Evolutionary conservation across 37 sponge, comb jelly and placozoan species (phyloP).

Genomic region (Beroe ovata): DNA sequence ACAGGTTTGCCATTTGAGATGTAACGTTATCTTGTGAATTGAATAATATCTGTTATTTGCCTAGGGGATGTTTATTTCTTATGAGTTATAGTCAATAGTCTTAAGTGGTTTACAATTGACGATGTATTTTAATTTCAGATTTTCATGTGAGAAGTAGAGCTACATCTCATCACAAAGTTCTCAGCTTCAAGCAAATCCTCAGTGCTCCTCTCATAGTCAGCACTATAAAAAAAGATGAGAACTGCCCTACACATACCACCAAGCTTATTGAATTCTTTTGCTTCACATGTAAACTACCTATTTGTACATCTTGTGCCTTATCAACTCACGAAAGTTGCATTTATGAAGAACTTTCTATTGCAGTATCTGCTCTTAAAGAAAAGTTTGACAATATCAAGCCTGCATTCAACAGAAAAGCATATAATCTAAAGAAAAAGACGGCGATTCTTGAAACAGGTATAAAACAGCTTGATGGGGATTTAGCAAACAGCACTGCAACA

Average conservation of each 20-base stretch:
- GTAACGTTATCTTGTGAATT: too few relatives aligned
- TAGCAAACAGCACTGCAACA: constrained; percentile 6
- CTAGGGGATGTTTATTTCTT: too few relatives aligned
- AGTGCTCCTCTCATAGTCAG: constrained; percentile 44
- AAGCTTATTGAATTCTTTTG: constrained; percentile 45
- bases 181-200: constrained; percentile 43
- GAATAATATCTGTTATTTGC: too few relatives aligned
- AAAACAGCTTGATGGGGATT: constrained; percentile 47
- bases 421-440: constrained; percentile 11
- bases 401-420: constrained; percentile 44
- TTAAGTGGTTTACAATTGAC: too few relatives aligned
- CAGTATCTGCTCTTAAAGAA: constrained; percentile 41
- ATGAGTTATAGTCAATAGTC: too few relatives aligned
- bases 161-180: constrained; percentile 61
- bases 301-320: constrained; percentile 42
- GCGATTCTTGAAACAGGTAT: background rate
- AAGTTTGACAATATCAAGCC: constrained; percentile 64
- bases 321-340: constrained; percentile 5
- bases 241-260: constrained; percentile 19
- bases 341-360: constrained; percentile 54
- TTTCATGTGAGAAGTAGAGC: constrained; percentile 61
- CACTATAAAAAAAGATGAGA: constrained; percentile 50
- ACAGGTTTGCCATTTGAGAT: too few relatives aligned
- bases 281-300: constrained; percentile 31
- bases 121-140: constrained; percentile 61